A percentile compares a stretch with the other conserved stretches of the same genome.
These are phyloP conservation scores for Alloplasta piceator DNA, from an alignment of 2,888 invertebrate genomes.

Conservation along the genomic window DNA sequence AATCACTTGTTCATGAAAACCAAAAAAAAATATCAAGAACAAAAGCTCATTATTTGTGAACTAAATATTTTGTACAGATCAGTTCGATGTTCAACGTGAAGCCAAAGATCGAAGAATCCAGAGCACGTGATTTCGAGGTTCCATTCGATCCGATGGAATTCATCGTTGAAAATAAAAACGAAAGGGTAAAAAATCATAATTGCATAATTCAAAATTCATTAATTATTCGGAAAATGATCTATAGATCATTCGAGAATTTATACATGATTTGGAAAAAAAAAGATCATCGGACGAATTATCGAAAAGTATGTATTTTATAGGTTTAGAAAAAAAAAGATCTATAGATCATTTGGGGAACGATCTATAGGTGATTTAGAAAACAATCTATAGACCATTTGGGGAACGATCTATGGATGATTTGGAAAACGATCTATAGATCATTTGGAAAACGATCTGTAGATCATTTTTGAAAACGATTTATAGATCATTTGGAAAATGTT, in stretches of 20 bases:
- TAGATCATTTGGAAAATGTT: not conserved
- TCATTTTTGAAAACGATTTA: too few species aligned
- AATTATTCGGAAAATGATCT: not conserved
- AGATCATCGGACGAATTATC: too few species aligned
- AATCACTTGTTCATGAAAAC: not conserved
- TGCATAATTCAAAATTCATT: not conserved
- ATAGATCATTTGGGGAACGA: not conserved
- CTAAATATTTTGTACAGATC: constrained; percentile 84
- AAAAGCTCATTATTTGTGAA: not conserved
- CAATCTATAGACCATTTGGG: not conserved
- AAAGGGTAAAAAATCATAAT: constrained; percentile 81
- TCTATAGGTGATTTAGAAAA: not conserved
- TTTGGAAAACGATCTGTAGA: not conserved
- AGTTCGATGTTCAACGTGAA: constrained; percentile 85
- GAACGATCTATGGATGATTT: not conserved
- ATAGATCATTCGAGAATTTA: not conserved
- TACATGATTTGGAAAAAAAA: too few species aligned
- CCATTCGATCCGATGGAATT: constrained; percentile 85
- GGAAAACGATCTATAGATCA: not conserved
- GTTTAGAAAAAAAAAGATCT: too few species aligned
- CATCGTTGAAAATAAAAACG: constrained; percentile 87
- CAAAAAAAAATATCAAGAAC: constrained; percentile 2
- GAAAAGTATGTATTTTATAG: too few species aligned
- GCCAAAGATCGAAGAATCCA: constrained; percentile 79
- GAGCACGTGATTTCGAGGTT: constrained; percentile 55